A percentile compares a stretch with the other conserved stretches of the same genome.
Evolutionary conservation across 2,888 invertebrate genomes (phyloP).

Genomic region (Seladonia tumulorum): DNA sequence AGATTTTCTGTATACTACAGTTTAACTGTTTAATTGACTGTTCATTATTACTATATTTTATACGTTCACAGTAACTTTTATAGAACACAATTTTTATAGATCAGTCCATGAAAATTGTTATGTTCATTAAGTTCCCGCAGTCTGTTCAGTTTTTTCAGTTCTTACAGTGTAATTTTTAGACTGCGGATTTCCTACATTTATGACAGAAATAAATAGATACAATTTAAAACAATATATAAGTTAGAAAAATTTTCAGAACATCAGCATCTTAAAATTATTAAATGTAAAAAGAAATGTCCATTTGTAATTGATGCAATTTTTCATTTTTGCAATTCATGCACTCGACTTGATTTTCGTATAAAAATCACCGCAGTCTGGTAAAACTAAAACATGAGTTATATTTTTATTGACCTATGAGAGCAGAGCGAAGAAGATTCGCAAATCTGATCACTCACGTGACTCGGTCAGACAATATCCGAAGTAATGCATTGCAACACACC

Average conservation of each 20-base stretch:
- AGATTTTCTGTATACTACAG: neutral
- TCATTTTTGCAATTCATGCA: neutral
- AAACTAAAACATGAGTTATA: neutral
- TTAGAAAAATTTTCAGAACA: neutral
- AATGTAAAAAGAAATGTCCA: neutral
- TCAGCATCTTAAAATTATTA: neutral
- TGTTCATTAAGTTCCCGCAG: neutral
- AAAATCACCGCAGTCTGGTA: neutral
- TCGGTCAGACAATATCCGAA: constrained; percentile 3
- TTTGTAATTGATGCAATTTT: neutral
- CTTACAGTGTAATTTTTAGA: neutral
- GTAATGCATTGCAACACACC: constrained; percentile 49
- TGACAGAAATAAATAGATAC: neutral
- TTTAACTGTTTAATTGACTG: neutral
- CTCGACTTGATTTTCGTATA: neutral
- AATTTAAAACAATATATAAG: neutral
- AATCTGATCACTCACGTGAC: neutral
- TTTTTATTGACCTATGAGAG: neutral
- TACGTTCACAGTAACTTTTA: neutral
- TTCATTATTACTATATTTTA: neutral
- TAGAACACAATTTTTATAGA: neutral
- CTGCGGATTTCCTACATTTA: neutral
- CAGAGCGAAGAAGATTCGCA: neutral
- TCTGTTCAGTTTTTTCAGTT: no score
- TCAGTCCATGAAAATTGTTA: neutral